Evolutionary conservation across 2,888 invertebrate species (phyloP), one percentile per base, ranked within the genome.

Genomic region (Netelia fuscicornis): DNA sequence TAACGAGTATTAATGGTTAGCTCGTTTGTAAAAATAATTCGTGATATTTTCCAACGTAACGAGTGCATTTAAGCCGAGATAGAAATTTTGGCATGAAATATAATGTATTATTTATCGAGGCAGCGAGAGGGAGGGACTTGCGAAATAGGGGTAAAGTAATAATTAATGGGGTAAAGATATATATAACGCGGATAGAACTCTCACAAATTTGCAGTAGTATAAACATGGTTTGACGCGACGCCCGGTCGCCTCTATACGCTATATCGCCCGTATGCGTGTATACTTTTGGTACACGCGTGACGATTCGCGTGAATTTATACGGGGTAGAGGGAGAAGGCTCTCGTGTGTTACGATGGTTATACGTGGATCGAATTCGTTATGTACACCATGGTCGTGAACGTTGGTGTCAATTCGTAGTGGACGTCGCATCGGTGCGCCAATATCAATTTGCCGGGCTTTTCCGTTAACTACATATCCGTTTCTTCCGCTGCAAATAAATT

Each of bases 401-500:
- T 37, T 64, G 37, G 54, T 74, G 75, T 79, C 52, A 75, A 75
- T 71, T 64, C 79, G 70, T 83, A 79, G 68, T 10, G 17, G 17
- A 48, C 25, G 23, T 17, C 37, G 48, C 62, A 42, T 74, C 70
- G 60, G n/a, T 44, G 20, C 60, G 75, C 54, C 64, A 71, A 54
- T 75, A 83, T 79, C 79, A 79, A 83, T 80, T 72, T 76, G 20
- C 76, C 58, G 25, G 56, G 60, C 11, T 81, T 81, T 76, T 58
- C 67, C 23, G 54, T 70, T 74, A 25, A 52, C 60, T 58, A 2
- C 65, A 44, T 48, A 30, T 71, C 52, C 44, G 37, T 64, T 17
- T 42, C n/a, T 10, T 62, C 30, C 10, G 52, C 64, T 48, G 64
- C 37, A 75, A 79, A 79, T 79, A 70, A 70, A 75, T 79, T 70